Evolutionary conservation across 2,888 invertebrate species (phyloP), one percentile per base, ranked within the genome.

Genomic region (Spodoptera littoralis): DNA sequence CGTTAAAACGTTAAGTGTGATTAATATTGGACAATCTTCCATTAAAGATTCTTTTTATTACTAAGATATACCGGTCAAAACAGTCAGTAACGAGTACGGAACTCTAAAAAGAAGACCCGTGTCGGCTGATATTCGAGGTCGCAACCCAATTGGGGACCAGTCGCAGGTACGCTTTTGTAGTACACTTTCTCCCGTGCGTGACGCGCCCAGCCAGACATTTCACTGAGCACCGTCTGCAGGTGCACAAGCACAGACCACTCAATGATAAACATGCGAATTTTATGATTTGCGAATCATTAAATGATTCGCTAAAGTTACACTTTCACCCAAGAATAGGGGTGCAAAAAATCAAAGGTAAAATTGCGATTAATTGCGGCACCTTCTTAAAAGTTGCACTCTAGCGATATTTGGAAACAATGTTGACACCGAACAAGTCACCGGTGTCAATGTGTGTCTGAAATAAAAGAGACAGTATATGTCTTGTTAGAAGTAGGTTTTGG

Each of bases 161-260:
- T 90, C 82, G 88, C 88, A 88, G 89, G 90, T 91, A 89, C 85
- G 80, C 82, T 88, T 84, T 90, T 90, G 90, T 91, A 88, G 91
- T 93, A 92, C 92, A 94, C 94, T 94, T 94, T 94, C 94, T 90
- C 94, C 92, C 77, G 78, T 90, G 89, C 90, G 90, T 92, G 92
- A 92, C 92, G 91, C 86, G 86, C 84, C 84, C 88, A 83, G 81
- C 69, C 84, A 86, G 84, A 84, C 91, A 86, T 92, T 92, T 93
- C 92, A 88, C 91, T 83, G 83, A 77, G 80, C 75, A 82, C 77
- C 71, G 80, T 77, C 79, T 88, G 89, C 77, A 77, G 79, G 78
- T 79, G 80, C 71, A 81, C 68, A 69, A 76, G 80, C 71, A 81
- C 68, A 69, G 76, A 82, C 76, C 84, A 79, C 82, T 72, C 70